Base-by-base conservation (phyloP, 2,113 vertebrate species). In the Gallinago jamesoni region DNA sequence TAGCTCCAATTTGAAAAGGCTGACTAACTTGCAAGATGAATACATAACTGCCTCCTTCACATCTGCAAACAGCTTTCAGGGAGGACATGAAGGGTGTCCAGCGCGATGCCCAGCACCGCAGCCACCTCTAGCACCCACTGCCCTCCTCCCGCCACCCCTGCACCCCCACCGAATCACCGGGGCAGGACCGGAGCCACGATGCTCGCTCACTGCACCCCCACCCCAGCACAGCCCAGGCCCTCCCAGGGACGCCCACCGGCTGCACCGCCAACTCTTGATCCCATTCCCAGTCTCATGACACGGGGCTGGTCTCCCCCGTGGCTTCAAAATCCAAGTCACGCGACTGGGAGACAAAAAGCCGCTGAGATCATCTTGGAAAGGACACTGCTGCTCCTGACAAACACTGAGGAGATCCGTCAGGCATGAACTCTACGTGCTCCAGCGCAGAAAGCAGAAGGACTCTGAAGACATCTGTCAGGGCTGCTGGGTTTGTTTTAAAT, bases 351-450 rank as follows among this genome's bases (percentile, higher is more conserved):
- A 70, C 81, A 84, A 96, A 93, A 89, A 87, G 68, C 31, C 1
- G 7, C 92, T 92, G 88, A 88, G 59, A 80, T 84, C 75, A 94
- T 90, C 87, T 88, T 76, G 50, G 62, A 76, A 83, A 77, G n/a
- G 53, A 56, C 6, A 7, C 37, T 70, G 70, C 87, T 87, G 74
- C 63, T 89, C 53, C 81, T 53, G 52, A 56, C 57, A 85, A 57
- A 79, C 33, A 21, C 5, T 2, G 43, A 31, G 37, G 70, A 91
- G 81, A 73, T 0, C 52, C 55, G 62, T 45, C 45, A 73, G 87
- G 70, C 62, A 28, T 11, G 22, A 92, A 60, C 48, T 48, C 41
- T 17, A 27, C 0, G 7, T 45, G 85, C 87, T 91, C 25, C 63
- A 37, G 63, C 64, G 50, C 69, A 45, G 66, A 64, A 52, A 77